These are phyloP conservation scores for Ashinkailepas kermadecensis DNA, from an alignment of 2,888 invertebrate species.

Conservation along the genomic window DNA sequence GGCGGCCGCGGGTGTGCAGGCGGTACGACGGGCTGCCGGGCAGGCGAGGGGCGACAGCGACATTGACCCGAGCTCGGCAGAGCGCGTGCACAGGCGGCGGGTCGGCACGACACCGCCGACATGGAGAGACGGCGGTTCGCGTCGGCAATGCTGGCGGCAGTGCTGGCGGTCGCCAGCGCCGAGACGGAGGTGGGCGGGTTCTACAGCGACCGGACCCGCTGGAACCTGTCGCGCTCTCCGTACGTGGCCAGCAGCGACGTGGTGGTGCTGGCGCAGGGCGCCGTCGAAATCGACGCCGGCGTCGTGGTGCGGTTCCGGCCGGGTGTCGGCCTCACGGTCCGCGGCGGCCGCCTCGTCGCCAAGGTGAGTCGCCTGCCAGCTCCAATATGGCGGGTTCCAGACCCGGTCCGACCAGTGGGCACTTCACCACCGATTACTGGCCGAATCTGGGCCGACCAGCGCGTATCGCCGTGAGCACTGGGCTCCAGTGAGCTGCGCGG, in stretches of 20 bases:
- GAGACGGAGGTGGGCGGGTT: slow-evolving; percentile 24
- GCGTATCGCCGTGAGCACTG: too few relatives aligned
- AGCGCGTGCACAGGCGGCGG: background rate
- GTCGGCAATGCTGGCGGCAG: background rate
- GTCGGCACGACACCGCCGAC: too few relatives aligned
- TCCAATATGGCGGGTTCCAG: too few relatives aligned
- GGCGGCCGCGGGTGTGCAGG: background rate
- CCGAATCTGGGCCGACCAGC: too few relatives aligned
- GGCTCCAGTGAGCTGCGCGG: too few relatives aligned
- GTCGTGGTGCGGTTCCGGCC: slow-evolving; percentile 32
- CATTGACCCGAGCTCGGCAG: background rate
- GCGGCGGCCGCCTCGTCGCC: slow-evolving; percentile 22
- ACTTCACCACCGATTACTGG: too few relatives aligned
- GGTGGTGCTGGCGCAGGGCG: slow-evolving; percentile 24
- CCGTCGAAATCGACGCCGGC: slow-evolving; percentile 30
- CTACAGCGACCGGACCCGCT: slow-evolving; percentile 27
- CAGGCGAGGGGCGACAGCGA: background rate
- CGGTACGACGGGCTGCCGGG: background rate
- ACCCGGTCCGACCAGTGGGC: too few relatives aligned
- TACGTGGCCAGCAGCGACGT: slow-evolving; percentile 32
- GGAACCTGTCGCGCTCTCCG: slow-evolving; percentile 28
- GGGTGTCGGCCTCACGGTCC: slow-evolving; percentile 33
- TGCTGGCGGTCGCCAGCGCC: background rate
- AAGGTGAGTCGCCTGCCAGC: background rate
- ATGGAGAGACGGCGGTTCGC: background rate